Conservation (phyloP, 1,140 invertebrate genomes). For the Drosophila ohnishii region DNA sequence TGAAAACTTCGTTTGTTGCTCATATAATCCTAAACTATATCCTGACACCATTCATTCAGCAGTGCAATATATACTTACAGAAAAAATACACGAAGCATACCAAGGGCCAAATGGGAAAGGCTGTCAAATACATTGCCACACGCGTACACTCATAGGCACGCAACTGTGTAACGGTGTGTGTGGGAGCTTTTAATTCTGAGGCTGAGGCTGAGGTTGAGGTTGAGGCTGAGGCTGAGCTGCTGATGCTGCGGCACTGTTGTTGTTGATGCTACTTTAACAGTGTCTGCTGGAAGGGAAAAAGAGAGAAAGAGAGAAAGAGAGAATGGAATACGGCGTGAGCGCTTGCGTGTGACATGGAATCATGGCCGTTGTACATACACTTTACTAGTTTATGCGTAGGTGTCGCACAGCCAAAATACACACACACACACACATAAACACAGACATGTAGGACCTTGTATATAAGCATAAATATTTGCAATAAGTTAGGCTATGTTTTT, state of each 20-base stretch:
- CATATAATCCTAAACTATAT: neutral
- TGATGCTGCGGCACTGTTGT: conserved; percentile 17
- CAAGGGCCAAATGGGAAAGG: conserved; percentile 67
- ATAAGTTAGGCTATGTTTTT: conserved; percentile 1
- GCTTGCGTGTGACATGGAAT: conserved; percentile 58
- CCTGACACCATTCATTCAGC: neutral
- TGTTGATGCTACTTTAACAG: conserved; percentile 17
- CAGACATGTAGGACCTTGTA: neutral
- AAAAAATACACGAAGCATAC: conserved; percentile 69
- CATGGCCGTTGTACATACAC: conserved; percentile 9
- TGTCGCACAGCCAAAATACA: conserved; percentile 8
- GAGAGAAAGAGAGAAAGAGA: neutral
- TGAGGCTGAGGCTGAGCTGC: conserved; percentile 15
- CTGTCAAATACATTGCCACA: conserved; percentile 71
- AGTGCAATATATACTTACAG: conserved; percentile 66
- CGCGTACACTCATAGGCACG: conserved; percentile 40
- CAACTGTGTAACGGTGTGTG: conserved; percentile 17
- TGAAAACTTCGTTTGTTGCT: neutral
- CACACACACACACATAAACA: neutral
- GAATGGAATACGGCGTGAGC: conserved; percentile 41
- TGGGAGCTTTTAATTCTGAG: conserved; percentile 22
- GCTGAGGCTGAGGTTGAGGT: neutral
- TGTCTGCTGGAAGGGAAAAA: conserved; percentile 33
- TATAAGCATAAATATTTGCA: conserved; percentile 10
- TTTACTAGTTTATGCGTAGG: conserved; percentile 19